Evolutionary conservation across 1,140 invertebrate genomes (phyloP).

Genomic region (Papilio xuthus): DNA sequence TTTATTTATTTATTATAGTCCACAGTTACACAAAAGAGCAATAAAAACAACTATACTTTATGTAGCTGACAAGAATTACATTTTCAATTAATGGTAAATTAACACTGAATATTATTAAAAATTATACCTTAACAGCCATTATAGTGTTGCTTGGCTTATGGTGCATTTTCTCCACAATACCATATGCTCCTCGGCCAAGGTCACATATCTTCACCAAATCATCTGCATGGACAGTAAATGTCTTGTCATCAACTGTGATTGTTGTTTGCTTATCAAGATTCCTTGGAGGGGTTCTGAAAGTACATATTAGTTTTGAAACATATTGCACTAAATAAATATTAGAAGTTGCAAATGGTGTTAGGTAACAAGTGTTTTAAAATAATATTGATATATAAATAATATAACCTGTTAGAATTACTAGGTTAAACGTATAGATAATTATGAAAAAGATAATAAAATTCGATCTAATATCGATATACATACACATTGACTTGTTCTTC

Average conservation of each 20-base stretch:
- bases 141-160: slow-evolving; percentile 94
- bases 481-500: slow-evolving; percentile 68
- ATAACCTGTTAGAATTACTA: neutral
- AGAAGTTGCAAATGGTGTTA: neutral
- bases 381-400: neutral
- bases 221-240: slow-evolving; percentile 95
- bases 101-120: neutral
- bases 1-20: too few relatives aligned
- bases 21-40: neutral
- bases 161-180: slow-evolving; percentile 97
- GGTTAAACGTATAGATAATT: slow-evolving; percentile 2
- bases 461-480: slow-evolving; percentile 44
- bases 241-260: slow-evolving; percentile 92
- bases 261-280: slow-evolving; percentile 93
- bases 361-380: neutral
- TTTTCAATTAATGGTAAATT: neutral
- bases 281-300: slow-evolving; percentile 86
- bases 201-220: slow-evolving; percentile 93
- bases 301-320: slow-evolving; percentile 18
- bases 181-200: slow-evolving; percentile 97
- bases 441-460: slow-evolving; percentile 2
- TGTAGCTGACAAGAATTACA: neutral
- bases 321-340: neutral
- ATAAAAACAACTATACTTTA: neutral
- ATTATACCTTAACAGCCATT: slow-evolving; percentile 96